Evolutionary conservation across 2,888 invertebrate genomes (phyloP), one percentile per base, ranked within the genome.

Genomic region (Ichneumoninae sp.): DNA sequence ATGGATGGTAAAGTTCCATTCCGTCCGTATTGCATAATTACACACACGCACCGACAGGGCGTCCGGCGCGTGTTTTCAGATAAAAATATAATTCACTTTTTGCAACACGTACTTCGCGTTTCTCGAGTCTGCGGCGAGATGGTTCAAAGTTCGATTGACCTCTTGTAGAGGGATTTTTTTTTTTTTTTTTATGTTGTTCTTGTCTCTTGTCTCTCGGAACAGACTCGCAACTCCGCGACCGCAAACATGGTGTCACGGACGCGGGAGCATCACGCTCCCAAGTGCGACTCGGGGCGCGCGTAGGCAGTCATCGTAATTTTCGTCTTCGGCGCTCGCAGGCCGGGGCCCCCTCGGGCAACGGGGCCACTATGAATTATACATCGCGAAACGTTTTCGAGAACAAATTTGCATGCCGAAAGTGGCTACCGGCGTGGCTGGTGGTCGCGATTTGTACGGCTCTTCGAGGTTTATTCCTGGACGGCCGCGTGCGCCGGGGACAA

Each of bases 361-460:
- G 33, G 57, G 74, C 62, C 86, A 76, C 84, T 85, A 91, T 91
- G 88, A 91, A 91, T 90, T 91, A 91, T 87, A 90, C 90, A 90
- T 89, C 75, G 86, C 74, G 85, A 87, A 75, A 87, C 87, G 86
- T 90, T 91, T 90, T 90, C 88, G 88, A 87, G 80, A 85, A 87
- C 81, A 86, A 89, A 90, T 91, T 90, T 90, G 90, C 90, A 91
- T 91, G 84, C 83, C 76, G 78, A 85, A 87, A 89, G 88, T 90
- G 87, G 87, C 90, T 88, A 88, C 87, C 83, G 62, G 86, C 86
- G 86, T 86, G 86, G 89, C 89, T 16, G 40, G 22, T 54, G 30
- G 44, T 76, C 71, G 36, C n/a, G 16, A 40, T 50, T 10, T 52
- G 33, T 60, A 44, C 57, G 5, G 13, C 47, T 40, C 22, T 22